phyloP scores from a whole-genome alignment of 2,797 vertebrate genomes.

The Cyclura pinguis region DNA sequence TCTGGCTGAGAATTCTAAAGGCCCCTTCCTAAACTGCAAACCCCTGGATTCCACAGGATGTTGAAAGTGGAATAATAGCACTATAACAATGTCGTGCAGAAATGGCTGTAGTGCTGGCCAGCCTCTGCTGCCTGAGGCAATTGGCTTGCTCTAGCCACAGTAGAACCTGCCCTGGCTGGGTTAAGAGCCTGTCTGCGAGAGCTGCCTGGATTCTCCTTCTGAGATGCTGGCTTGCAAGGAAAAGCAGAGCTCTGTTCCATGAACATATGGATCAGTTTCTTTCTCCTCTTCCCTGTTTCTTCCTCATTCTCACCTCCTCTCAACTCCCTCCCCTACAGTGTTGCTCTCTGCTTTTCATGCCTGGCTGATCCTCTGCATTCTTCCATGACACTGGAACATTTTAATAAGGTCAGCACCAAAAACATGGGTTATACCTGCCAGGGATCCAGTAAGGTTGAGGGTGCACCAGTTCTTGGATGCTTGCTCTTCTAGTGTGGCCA shows the following conservation, averaged over 20 bases:
- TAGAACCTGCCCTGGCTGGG: neutral
- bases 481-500: neutral
- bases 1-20: too few relatives aligned
- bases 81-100: neutral
- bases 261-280: neutral
- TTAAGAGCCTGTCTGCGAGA: neutral
- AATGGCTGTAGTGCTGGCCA: neutral
- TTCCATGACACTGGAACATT: slow-evolving; percentile 18
- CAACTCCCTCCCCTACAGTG: accelerated
- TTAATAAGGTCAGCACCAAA: slow-evolving; percentile 39
- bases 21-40: too few relatives aligned
- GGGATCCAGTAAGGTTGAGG: neutral
- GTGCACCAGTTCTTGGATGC: neutral
- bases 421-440: slow-evolving; percentile 7
- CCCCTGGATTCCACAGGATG: too few relatives aligned
- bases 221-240: neutral
- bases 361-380: slow-evolving; percentile 20
- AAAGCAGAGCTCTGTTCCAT: neutral
- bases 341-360: slow-evolving; percentile 11
- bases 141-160: neutral
- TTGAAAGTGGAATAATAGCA: too few relatives aligned
- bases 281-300: neutral
- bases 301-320: neutral
- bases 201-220: neutral
- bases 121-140: neutral